A percentile compares a stretch with the other conserved stretches of the same genome.
Conservation (phyloP, 2,797 vertebrate genomes). For the Agapornis canus region DNA sequence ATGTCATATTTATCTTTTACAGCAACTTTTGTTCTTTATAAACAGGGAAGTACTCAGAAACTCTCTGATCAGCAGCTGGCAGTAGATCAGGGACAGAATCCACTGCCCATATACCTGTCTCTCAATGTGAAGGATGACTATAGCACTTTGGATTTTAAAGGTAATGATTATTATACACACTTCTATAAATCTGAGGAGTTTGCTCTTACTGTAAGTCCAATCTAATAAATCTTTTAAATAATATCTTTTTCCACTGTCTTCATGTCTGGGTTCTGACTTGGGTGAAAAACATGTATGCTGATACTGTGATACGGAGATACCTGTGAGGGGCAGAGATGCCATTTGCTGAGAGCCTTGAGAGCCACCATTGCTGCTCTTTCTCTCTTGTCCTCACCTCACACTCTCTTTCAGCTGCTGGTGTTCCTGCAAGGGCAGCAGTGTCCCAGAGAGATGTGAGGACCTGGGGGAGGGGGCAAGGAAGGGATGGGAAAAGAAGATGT, state of each 20-base stretch:
- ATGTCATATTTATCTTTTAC: background rate
- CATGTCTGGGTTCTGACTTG: background rate
- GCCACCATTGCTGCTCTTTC: background rate
- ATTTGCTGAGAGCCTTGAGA: background rate
- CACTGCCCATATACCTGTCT: conserved; percentile 77
- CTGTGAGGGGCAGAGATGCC: rapidly evolving
- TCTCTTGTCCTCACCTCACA: background rate
- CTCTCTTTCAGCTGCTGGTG: background rate
- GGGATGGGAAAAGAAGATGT: background rate
- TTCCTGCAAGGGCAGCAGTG: background rate
- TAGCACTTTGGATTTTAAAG: conserved; percentile 79
- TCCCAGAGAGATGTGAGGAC: background rate
- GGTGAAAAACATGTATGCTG: background rate
- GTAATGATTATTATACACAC: conserved; percentile 28
- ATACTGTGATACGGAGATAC: background rate
- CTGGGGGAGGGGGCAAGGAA: background rate
- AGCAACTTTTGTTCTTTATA: background rate
- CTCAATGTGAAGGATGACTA: conserved; percentile 73
- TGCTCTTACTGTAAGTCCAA: background rate
- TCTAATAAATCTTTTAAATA: background rate
- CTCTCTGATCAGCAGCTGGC: conserved; percentile 79
- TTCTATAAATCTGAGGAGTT: background rate
- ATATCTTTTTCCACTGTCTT: background rate
- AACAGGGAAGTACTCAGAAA: conserved; percentile 72
- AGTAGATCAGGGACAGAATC: conserved; percentile 77